Conservation (phyloP, 92 coral and sea anemone genomes). For the Metridium senile region DNA sequence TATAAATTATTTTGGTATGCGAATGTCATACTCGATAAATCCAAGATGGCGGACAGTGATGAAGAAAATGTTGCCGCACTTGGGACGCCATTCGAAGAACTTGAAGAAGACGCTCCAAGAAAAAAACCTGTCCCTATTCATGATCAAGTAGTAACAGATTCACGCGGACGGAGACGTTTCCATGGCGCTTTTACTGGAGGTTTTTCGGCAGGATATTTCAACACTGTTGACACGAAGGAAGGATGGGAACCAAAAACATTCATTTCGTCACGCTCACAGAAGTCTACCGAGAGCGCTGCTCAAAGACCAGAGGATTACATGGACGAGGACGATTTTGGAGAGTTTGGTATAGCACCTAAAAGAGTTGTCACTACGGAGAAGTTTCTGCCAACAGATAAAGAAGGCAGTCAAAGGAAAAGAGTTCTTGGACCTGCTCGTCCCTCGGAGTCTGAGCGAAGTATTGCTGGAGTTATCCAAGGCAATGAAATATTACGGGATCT, state of each 20-base stretch:
- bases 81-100: constrained; percentile 87
- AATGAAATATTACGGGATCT: constrained; percentile 70
- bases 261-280: constrained; percentile 84
- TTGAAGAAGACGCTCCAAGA: constrained; percentile 94
- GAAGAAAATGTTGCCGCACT: constrained; percentile 82
- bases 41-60: constrained; percentile 91
- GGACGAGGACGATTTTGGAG: constrained; percentile 97
- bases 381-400: constrained; percentile 51
- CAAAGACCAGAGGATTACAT: constrained; percentile 98
- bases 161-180: constrained; percentile 90
- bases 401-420: constrained; percentile 39
- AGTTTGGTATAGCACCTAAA: constrained; percentile 97
- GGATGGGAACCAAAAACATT: constrained; percentile 96
- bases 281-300: constrained; percentile 39
- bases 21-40: constrained; percentile 14
- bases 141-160: constrained; percentile 96
- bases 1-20: constrained; percentile 17
- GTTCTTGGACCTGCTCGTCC: constrained; percentile 16
- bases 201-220: constrained; percentile 98
- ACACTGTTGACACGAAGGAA: constrained; percentile 96
- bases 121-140: constrained; percentile 93
- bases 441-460: neutral
- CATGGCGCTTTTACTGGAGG: constrained; percentile 99
- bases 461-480: constrained; percentile 42
- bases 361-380: constrained; percentile 76